These are phyloP conservation scores for Alethe diademata DNA, from an alignment of 2,113 vertebrate genomes.

Conservation along the genomic window DNA sequence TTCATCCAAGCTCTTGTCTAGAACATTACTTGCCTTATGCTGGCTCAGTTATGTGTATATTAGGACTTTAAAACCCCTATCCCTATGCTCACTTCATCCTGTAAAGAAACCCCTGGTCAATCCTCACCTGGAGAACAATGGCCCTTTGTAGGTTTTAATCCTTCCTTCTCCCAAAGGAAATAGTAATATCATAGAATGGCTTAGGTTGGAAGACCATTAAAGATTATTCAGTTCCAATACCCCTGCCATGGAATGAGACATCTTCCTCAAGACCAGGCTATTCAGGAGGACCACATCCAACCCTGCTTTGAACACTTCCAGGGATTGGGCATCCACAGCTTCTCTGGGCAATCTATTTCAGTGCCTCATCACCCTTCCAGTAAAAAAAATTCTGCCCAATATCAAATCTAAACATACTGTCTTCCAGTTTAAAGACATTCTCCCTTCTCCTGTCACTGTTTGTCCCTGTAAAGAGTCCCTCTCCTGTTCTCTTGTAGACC, in stretches of 20 bases:
- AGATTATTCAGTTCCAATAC: not conserved
- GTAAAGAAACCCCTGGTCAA: not conserved
- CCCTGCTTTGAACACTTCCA: not conserved
- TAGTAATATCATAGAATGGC: not conserved
- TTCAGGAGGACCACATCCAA: not conserved
- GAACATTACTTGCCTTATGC: not conserved
- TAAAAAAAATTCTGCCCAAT: not conserved
- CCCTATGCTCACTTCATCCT: not conserved
- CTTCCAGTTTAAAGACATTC: not conserved
- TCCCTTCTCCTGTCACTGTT: not conserved
- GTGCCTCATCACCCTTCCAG: not conserved
- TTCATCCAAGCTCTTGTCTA: not conserved
- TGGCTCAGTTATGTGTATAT: rapidly evolving
- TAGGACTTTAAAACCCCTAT: not conserved
- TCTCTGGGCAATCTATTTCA: not conserved
- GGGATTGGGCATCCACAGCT: not conserved
- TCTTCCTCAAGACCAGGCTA: not conserved
- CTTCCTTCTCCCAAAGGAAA: not conserved
- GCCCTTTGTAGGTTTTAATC: not conserved
- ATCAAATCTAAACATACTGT: not conserved
- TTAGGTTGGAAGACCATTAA: not conserved
- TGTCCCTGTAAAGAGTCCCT: not conserved
- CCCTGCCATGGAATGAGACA: not conserved
- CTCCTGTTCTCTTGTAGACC: not conserved
- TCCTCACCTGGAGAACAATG: not conserved